Evolutionary conservation across 2,888 invertebrate species (phyloP).

Genomic region (Lagria hirta): DNA sequence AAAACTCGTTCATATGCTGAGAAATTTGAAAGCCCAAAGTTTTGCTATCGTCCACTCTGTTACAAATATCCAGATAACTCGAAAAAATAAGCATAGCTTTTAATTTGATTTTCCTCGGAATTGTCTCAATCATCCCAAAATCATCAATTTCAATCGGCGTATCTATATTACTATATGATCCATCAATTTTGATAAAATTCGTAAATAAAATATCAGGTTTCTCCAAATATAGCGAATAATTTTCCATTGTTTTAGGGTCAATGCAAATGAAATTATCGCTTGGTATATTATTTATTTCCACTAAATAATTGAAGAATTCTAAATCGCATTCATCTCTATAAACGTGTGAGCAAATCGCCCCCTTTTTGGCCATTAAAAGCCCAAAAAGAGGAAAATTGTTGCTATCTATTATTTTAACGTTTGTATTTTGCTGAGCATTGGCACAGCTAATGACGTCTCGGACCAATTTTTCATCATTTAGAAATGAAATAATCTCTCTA

Average conservation of each 20-base stretch:
- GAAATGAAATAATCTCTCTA: slow-evolving; percentile 41
- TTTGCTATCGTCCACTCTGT: slow-evolving; percentile 61
- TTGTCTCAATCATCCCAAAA: slow-evolving; percentile 37
- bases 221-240: slow-evolving; percentile 28
- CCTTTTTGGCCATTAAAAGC: slow-evolving; percentile 59
- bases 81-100: slow-evolving; percentile 63
- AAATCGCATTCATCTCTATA: slow-evolving; percentile 51
- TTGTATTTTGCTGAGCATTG: slow-evolving; percentile 40
- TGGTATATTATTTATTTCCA: slow-evolving; percentile 51
- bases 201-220: slow-evolving; percentile 60
- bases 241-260: slow-evolving; percentile 18
- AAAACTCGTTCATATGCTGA: slow-evolving; percentile 61
- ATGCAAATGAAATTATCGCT: slow-evolving; percentile 33
- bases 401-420: slow-evolving; percentile 58
- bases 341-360: slow-evolving; percentile 55
- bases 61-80: slow-evolving; percentile 61
- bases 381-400: slow-evolving; percentile 67
- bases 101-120: slow-evolving; percentile 58
- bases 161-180: slow-evolving; percentile 57
- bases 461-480: slow-evolving; percentile 49
- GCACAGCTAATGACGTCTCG: slow-evolving; percentile 35
- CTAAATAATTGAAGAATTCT: slow-evolving; percentile 55
- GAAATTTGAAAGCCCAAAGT: slow-evolving; percentile 59
- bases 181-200: slow-evolving; percentile 60
- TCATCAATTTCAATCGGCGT: slow-evolving; percentile 6